Evolutionary conservation across 2,888 invertebrate species (phyloP), one percentile per base, ranked within the genome.

Genomic region (Endotricha flammealis): DNA sequence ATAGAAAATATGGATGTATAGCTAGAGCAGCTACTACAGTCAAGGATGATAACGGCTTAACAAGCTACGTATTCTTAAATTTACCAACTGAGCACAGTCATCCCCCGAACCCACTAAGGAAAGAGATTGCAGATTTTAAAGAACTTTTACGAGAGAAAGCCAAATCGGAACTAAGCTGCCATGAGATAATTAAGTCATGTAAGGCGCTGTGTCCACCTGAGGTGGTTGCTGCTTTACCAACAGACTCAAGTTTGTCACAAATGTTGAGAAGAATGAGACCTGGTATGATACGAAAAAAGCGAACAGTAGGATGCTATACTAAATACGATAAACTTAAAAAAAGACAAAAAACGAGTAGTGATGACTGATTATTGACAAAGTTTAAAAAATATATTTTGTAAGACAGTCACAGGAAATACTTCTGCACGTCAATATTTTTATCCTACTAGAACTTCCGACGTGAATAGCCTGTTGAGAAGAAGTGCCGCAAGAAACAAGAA

Each of bases 1-100:
- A 13, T 22, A n/a, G 12, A 16, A 3, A 22, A 22, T 12, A 20
- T 5, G n/a, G 23, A 12, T 20, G 20, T 20, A 2, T n/a, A 8
- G 20, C 20, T 20, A 20, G 23, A 10, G 12, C 10, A 9, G 12
- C 31, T 9, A 32, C 7, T 4, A 23, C 12, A 23, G 9, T 32
- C n/a, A 23, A 23, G 9, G 3, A 13, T 4, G 23, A 23, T 13
- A 23, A 13, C 5, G 13, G 3, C 3, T 7, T 24, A 3, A 14
- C 8, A 3, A 7, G n/a, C n/a, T n/a, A 20, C 2, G 7, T 7
- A 20, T 32, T 24, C 10, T 6, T n/a, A 12, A 32, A 23, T 12
- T 1, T 14, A 10, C 32, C 24, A 10, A 8, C 23, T 1, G 23
- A 23, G 3, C 31, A 32, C 6, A 32, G 24, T 24, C 32, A 32